Percentiles rank a stretch among this genome's conserved stretches.
phyloP scores from a whole-genome alignment of 2,113 vertebrate genomes.

The Coregonus clupeaformis region DNA sequence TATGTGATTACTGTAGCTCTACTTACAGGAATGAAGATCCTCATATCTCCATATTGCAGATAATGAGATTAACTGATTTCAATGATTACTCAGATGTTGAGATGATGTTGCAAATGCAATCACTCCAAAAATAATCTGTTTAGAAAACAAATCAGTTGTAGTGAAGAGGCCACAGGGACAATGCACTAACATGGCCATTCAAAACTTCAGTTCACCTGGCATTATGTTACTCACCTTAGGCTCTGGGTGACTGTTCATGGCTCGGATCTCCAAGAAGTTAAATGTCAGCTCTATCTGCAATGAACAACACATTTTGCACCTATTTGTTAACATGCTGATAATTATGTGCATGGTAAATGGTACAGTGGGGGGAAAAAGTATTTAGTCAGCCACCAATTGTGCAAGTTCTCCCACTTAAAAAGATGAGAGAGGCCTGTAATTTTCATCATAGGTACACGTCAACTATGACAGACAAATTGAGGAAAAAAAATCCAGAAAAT shows the following conservation, averaged over 20 bases:
- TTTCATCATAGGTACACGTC: too few relatives aligned
- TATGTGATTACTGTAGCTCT: neutral
- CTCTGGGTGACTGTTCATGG: constrained; percentile 70
- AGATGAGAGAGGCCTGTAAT: too few relatives aligned
- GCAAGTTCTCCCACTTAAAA: too few relatives aligned
- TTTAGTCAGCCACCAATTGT: too few relatives aligned
- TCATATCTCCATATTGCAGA: neutral
- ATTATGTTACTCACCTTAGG: constrained; percentile 58
- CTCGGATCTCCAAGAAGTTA: constrained; percentile 75
- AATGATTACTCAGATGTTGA: constrained; percentile 25
- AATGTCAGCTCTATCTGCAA: constrained; percentile 70
- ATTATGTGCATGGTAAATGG: neutral
- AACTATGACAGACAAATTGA: too few relatives aligned
- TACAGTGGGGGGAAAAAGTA: too few relatives aligned
- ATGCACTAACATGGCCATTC: neutral
- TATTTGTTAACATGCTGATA: neutral
- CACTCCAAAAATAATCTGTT: neutral
- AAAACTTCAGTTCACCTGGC: neutral
- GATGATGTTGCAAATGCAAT: constrained; percentile 9
- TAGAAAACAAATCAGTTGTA: constrained; percentile 2
- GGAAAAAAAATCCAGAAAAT: too few relatives aligned
- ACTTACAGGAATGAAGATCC: neutral
- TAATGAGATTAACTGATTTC: neutral
- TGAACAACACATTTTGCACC: neutral
- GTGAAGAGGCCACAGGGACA: neutral